Base-by-base conservation (phyloP, 2,888 invertebrate species). In the Hemicrepidius hirtus region DNA sequence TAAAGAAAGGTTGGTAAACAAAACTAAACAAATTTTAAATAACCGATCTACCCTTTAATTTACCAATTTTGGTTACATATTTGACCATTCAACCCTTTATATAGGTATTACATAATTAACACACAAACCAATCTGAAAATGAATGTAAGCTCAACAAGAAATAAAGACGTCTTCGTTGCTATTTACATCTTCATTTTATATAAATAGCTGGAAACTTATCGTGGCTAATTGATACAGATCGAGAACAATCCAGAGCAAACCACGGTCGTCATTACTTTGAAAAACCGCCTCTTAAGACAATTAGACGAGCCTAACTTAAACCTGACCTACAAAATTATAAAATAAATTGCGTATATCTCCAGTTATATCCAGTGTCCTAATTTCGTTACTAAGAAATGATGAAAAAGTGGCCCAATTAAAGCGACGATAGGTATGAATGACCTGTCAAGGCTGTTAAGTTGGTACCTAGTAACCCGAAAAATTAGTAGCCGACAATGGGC, bases 391-490 rank as follows among this genome's bases (percentile, higher is more conserved):
- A 37, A 32, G 37, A 64, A 37, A 6, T 46, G 32, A 37, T 44
- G 53, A 41, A 40, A 37, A 37, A 44, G 41, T 67, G 35, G 28
- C 46, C 46, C 57, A 67, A 67, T 59, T 49, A 59, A 3, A 16
- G 46, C 18, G 9, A 46, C 49, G 46, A 53, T 35, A 63, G 50
- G 63, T 55, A 66, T 41, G 66, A 67, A 62, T 66, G 62, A 71
- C 55, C 71, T 67, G 71, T 53, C 71, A 71, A 71, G 71, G 67
- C n/a, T 71, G 62, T 7, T 49, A 60, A 32, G 55, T 57, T 41
- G 59, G 16, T 41, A 50, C 65, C 66, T 40, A 60, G 70, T 70
- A 70, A 70, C 70, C 71, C 66, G 41, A 71, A 71, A 68, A 69
- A 60, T 66, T 40, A 10, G 59, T 67, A 16, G 49, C 18, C 59